Conservation (phyloP, 37 sponge, comb jelly and placozoan species). For the Chondrosia reniformis region DNA sequence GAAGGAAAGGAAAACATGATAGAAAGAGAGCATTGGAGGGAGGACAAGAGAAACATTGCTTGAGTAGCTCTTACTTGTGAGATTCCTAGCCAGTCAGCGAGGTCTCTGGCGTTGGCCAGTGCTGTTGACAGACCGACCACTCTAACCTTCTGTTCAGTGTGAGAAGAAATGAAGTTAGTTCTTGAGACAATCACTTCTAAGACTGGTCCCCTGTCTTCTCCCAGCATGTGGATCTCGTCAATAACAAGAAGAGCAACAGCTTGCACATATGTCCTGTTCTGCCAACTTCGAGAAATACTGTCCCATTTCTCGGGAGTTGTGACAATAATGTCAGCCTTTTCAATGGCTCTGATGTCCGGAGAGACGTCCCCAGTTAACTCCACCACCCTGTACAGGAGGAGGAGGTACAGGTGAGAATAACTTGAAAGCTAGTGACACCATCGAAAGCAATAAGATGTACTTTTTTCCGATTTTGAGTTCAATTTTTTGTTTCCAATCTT, state of each 20-base stretch:
- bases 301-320: constrained; percentile 99
- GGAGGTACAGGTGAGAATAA: neutral
- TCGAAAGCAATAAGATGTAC: too few relatives aligned
- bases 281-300: constrained; percentile 96
- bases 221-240: constrained; percentile 98
- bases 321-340: constrained; percentile 89
- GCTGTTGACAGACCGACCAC: constrained; percentile 96
- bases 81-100: constrained; percentile 94
- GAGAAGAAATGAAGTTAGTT: constrained; percentile 96
- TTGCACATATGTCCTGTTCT: constrained; percentile 83
- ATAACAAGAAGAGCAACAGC: constrained; percentile 87
- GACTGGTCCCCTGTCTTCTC: constrained; percentile 96
- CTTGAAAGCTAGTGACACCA: neutral
- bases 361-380: constrained; percentile 97
- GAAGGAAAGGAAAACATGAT: neutral
- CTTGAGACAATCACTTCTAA: constrained; percentile 97
- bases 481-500: constrained; percentile 86
- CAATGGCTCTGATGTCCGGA: constrained; percentile 91
- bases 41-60: neutral
- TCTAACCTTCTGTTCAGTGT: constrained; percentile 83
- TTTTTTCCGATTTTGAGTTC: constrained; percentile 75
- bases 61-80: constrained; percentile 32
- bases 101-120: constrained; percentile 93
- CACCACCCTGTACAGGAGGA: constrained; percentile 51
- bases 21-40: neutral